Base-by-base conservation (phyloP, 2,797 vertebrate species). In the Chaetophractus vellerosus region DNA sequence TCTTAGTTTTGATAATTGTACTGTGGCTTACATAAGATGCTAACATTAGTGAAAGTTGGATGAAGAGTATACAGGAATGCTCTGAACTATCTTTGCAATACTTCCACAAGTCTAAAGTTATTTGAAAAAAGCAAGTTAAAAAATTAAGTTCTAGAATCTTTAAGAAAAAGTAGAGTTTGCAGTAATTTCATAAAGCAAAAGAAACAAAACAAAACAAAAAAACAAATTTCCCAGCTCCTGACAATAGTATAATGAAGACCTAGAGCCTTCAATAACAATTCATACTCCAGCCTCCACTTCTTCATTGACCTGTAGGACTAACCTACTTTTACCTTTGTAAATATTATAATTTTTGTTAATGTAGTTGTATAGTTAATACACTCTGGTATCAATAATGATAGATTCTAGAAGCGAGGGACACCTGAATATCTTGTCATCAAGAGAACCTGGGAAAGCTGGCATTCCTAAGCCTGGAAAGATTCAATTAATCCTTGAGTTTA, bases 261-360 rank as follows among this genome's bases (percentile, higher is more conserved):
- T 26, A 89, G 36, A 74, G 33, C 75, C 66, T 90, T 92, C n/a
- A 79, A 9, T 79, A 91, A 89, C 9, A 61, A 93, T 71, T 92
- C 38, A 81, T 84, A 71, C 15, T 3, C 31, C 76, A 92, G 52
- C 11, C 23, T 81, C 72, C 81, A 88, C 18, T 74, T 72, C 52
- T 87, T 50, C 55, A 75, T 8, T 91, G 50, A 83, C 75, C 59
- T 88, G 69, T 72, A 82, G 7, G 23, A 80, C 4, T 76, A 64
- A 84, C 26, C 52, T 74, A 86, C 38, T 85, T 90, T 92, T 72
- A 36, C 24, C 63, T 95, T 88, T 88, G 19, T 71, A 91, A 93
- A 82, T 71, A 75, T 50, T 41, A 79, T 76, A 83, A 36, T 74
- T 94, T 64, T 79, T 82, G 36, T 69, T 57, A 91, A 48, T 75